Evolutionary conservation across 2,797 vertebrate genomes (phyloP).

Genomic region (Accipiter badius): DNA sequence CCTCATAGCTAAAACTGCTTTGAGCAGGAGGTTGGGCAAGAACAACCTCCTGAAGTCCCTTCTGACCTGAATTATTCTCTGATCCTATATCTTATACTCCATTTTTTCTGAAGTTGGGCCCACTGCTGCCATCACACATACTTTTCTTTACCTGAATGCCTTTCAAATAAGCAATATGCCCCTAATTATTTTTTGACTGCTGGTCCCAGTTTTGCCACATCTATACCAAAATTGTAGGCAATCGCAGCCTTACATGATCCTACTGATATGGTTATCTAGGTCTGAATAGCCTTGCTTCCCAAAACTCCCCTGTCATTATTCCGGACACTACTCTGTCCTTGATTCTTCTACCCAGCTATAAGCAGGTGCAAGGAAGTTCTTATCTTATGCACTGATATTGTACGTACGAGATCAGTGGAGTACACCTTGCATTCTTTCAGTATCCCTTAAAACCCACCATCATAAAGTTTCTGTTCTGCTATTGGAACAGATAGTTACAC

Average conservation of each 20-base stretch:
- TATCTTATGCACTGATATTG: not conserved
- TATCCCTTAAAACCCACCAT: not conserved
- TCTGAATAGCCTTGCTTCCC: not conserved
- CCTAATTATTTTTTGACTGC: not conserved
- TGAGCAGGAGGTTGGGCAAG: not conserved
- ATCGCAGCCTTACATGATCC: not conserved
- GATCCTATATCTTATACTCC: not conserved
- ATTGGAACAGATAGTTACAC: not conserved
- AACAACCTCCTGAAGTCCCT: not conserved
- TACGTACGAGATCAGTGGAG: no score
- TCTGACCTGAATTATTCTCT: not conserved
- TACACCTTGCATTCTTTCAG: not conserved
- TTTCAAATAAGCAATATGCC: not conserved
- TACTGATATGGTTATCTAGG: not conserved
- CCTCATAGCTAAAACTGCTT: not conserved
- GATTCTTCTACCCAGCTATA: not conserved
- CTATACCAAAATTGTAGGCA: not conserved
- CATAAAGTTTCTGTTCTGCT: not conserved
- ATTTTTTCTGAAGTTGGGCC: not conserved
- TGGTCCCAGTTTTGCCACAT: not conserved
- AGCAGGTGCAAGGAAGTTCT: not conserved
- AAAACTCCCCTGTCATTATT: not conserved
- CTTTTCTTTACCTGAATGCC: not conserved
- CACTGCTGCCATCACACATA: not conserved
- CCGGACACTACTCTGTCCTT: not conserved